Percentiles rank a stretch among this genome's conserved stretches.
phyloP scores from a whole-genome alignment of 1,140 invertebrate genomes.

The Brachionus rotundiformis region DNA sequence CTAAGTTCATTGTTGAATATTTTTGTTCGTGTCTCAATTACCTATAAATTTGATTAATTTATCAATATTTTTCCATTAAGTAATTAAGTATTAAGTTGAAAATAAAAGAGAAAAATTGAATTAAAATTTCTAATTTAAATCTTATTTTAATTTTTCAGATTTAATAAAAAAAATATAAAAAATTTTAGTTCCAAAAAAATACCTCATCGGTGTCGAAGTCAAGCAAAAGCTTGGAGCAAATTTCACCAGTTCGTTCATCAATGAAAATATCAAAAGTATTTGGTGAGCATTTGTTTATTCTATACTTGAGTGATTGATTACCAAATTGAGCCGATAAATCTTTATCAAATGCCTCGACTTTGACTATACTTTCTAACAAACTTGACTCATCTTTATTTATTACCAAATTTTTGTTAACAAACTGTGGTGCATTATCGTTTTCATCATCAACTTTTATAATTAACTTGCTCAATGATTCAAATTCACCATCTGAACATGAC shows the following conservation, averaged over 20 bases:
- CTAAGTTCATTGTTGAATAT: slow-evolving; percentile 9
- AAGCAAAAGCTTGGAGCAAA: background rate
- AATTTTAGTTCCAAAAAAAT: background rate
- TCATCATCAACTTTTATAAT: slow-evolving; percentile 33
- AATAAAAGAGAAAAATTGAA: too few relatives aligned
- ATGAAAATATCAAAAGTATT: slow-evolving; percentile 37
- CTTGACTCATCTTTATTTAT: slow-evolving; percentile 36
- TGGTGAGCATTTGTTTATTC: slow-evolving; percentile 4
- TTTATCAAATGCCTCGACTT: background rate
- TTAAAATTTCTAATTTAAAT: too few relatives aligned
- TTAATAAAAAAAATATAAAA: too few relatives aligned
- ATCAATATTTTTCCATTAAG: too few relatives aligned
- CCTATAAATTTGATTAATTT: background rate
- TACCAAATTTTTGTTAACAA: slow-evolving; percentile 16
- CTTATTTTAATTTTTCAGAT: too few relatives aligned
- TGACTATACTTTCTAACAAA: background rate
- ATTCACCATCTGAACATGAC: slow-evolving; percentile 25
- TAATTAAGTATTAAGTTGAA: too few relatives aligned
- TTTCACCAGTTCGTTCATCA: slow-evolving; percentile 34
- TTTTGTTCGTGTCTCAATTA: background rate
- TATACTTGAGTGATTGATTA: slow-evolving; percentile 43
- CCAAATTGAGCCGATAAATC: slow-evolving; percentile 45
- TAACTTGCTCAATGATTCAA: slow-evolving; percentile 1
- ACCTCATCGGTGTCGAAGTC: slow-evolving; percentile 36
- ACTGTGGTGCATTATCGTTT: slow-evolving; percentile 31